Conservation (phyloP, 2,113 vertebrate genomes). For the Phylloscopus trochilus region DNA sequence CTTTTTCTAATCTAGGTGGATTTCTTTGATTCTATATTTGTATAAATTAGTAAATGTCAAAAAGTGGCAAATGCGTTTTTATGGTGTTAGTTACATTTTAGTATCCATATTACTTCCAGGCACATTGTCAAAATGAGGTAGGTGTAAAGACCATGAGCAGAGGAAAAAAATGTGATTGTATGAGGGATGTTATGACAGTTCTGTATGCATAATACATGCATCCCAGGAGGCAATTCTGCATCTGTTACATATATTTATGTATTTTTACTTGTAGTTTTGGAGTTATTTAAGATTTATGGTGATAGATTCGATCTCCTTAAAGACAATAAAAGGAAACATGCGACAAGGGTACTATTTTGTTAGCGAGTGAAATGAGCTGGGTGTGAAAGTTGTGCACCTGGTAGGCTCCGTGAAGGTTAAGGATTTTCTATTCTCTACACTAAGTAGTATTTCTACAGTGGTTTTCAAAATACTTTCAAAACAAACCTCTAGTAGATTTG, state of each 20-base stretch:
- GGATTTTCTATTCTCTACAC: neutral
- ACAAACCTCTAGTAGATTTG: conserved; percentile 43
- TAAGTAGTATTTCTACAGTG: neutral
- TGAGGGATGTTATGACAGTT: conserved; percentile 69
- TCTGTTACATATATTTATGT: conserved; percentile 77
- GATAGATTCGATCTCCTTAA: conserved; percentile 69
- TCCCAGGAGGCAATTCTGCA: conserved; percentile 74
- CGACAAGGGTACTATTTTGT: conserved; percentile 60
- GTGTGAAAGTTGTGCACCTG: neutral
- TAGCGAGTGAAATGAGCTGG: conserved; percentile 7
- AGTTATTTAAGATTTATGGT: conserved; percentile 74
- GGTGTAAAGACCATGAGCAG: conserved; percentile 65
- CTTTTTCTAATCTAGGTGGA: neutral
- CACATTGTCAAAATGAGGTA: conserved; percentile 63
- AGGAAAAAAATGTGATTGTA: conserved; percentile 59
- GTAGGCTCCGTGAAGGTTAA: conserved; percentile 41
- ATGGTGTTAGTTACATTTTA: neutral
- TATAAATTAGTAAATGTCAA: neutral
- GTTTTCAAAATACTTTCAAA: conserved; percentile 49
- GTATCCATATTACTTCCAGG: conserved; percentile 25
- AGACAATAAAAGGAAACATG: conserved; percentile 71
- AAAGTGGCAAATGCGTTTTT: neutral
- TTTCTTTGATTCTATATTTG: neutral
- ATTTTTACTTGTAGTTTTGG: conserved; percentile 73
- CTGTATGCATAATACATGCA: conserved; percentile 72